Conservation (phyloP, 1,140 invertebrate species). For the Gyrodactylus salaris region DNA sequence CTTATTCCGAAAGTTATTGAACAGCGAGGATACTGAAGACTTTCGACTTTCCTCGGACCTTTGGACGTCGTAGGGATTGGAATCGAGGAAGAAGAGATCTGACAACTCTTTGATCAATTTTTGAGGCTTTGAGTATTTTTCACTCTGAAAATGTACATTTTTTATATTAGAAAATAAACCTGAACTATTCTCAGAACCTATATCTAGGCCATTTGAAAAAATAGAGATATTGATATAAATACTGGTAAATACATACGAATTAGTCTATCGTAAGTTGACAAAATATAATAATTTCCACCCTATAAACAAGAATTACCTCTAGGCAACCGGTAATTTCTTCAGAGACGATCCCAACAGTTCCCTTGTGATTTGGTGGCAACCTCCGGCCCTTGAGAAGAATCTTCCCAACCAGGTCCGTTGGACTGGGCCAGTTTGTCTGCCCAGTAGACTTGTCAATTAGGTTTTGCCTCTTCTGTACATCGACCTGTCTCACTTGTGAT, state of each 20-base stretch:
- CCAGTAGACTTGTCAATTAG: background rate
- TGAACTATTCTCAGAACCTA: too few relatives aligned
- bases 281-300: too few relatives aligned
- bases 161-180: background rate
- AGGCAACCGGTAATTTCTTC: background rate
- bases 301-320: too few relatives aligned
- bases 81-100: background rate
- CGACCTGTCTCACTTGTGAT: background rate
- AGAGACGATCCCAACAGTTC: background rate
- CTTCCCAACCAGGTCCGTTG: conserved; percentile 1
- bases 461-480: background rate
- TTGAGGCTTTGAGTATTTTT: background rate
- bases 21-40: background rate
- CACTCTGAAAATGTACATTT: background rate
- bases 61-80: background rate
- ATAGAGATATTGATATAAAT: too few relatives aligned
- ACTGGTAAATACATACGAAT: too few relatives aligned
- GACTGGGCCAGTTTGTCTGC: background rate
- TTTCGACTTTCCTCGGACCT: background rate
- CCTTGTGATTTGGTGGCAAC: background rate
- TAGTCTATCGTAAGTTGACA: too few relatives aligned
- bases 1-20: background rate
- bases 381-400: background rate
- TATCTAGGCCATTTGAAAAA: too few relatives aligned
- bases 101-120: background rate